Evolutionary conservation across 2,888 invertebrate species (phyloP), one percentile per base, ranked within the genome.

Genomic region (Gnatocerus cornutus): DNA sequence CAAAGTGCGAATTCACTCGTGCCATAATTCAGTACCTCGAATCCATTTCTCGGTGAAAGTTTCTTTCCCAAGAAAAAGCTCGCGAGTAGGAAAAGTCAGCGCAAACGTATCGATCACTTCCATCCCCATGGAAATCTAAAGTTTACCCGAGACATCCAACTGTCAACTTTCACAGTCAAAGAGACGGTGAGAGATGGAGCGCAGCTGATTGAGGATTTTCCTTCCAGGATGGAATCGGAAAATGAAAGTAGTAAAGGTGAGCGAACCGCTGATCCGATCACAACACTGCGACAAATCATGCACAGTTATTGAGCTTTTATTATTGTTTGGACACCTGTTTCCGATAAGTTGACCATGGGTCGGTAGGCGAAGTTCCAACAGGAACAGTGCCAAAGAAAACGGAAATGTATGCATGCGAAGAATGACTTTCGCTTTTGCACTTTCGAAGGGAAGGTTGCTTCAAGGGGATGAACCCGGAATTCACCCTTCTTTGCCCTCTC

Each of bases 81-180:
- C 21, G 21, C 21, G 21, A 21, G 21, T 21, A 21, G 2, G 13
- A 10, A 39, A 46, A 59, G 30, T 46, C 59, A 45, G 59, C 45
- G 59, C 45, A 33, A 46, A 61, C 67, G 48, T 73, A 77, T 77
- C 73, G 76, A 76, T 77, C 63, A 37, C 64, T 16, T 21, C 46
- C 73, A 78, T 77, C 69, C 70, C 77, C 78, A 77, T 78, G 78
- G 78, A 76, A 77, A 78, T 77, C 69, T 70, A 66, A 71, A 33
- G 53, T 76, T 72, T 70, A 56, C 46, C 37, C 50, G n/a, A 21
- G 50, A 52, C 61, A 56, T 58, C 50, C 6, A 46, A 37, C 56
- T 68, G 62, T 63, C 63, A 62, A 55, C 46, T 62, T 50, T 43
- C 39, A 9, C 48, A 66, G 61, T 30, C 33, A 29, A 10, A 45